These are phyloP conservation scores for Drosophila neonasuta DNA, from an alignment of 2,888 invertebrate genomes.

Conservation along the genomic window DNA sequence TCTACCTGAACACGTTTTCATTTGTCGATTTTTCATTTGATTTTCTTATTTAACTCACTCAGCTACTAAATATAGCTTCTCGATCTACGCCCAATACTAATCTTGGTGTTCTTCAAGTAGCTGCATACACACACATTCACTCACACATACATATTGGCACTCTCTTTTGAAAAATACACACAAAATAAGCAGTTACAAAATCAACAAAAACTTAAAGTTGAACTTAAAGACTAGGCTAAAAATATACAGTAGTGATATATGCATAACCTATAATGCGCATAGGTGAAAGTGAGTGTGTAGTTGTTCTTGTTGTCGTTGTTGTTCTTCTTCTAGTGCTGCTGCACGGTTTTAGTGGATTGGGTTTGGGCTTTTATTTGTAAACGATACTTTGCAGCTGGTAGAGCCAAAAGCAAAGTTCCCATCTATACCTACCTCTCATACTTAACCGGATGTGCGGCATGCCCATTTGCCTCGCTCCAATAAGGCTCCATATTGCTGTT, in stretches of 20 bases:
- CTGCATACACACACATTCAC: conserved; percentile 8
- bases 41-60: conserved; percentile 56
- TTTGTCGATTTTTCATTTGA: conserved; percentile 26
- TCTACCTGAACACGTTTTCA: conserved; percentile 71
- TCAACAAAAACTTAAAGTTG: conserved; percentile 38
- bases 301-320: conserved; percentile 32
- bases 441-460: conserved; percentile 82
- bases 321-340: conserved; percentile 21
- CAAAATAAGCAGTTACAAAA: conserved; percentile 33
- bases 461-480: conserved; percentile 82
- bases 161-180: not conserved
- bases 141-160: conserved; percentile 12
- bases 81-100: conserved; percentile 54
- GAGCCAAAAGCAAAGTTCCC: conserved; percentile 10
- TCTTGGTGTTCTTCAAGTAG: conserved; percentile 14
- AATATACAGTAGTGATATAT: conserved; percentile 25
- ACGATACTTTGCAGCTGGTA: conserved; percentile 9
- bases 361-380: conserved; percentile 12
- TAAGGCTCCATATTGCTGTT: conserved; percentile 80
- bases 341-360: conserved; percentile 21
- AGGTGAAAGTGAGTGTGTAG: conserved; percentile 62
- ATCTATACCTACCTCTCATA: conserved; percentile 82
- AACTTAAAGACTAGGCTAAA: conserved; percentile 53
- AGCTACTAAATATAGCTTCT: conserved; percentile 61
- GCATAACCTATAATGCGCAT: conserved; percentile 51